Evolutionary conservation across 1,140 invertebrate genomes (phyloP), one percentile per base, ranked within the genome.

Genomic region (Prorops nasuta): DNA sequence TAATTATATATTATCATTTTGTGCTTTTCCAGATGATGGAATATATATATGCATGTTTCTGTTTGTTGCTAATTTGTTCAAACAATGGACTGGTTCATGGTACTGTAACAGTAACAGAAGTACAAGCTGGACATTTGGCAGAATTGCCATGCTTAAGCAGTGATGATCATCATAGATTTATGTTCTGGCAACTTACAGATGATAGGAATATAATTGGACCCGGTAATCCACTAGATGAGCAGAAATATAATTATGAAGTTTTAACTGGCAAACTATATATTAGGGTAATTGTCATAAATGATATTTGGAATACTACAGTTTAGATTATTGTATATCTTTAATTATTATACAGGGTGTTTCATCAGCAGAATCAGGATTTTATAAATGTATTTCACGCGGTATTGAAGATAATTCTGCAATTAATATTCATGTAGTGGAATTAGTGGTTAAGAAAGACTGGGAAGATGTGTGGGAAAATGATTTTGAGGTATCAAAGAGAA

Each of bases 181-280:
- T 85, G 77, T 85, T 85, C 63, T 86, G 85, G 85, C 74, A 85
- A 58, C 65, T 86, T 44, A 78, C 75, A 39, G 74, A 80, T 45
- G 76, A 80, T 44, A 75, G 78, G 55, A 52, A 63, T 18, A 71
- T 86, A 15, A 81, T 86, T 47, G 83, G 85, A 3, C 85, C 85
- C 31, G 81, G 81, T 31, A 85, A 84, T 76, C 50, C 67, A 20
- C 72, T 80, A 52, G 78, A 86, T 73, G 69, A 74, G 51, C 74
- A 74, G 7, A 87, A 87, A 76, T 86, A 84, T 60, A 85, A 86
- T 63, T 86, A 86, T 73, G 81, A 86, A 73, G 83, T 86, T 3
- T 71, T 86, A 24, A 84, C 84, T 37, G 85, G 85, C 53, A 83
- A 79, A 56, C 76, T 87, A 35, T 76, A 76, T 41, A 86, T 87